Conservation (phyloP, 2,888 invertebrate species). For the Brenthis daphne region DNA sequence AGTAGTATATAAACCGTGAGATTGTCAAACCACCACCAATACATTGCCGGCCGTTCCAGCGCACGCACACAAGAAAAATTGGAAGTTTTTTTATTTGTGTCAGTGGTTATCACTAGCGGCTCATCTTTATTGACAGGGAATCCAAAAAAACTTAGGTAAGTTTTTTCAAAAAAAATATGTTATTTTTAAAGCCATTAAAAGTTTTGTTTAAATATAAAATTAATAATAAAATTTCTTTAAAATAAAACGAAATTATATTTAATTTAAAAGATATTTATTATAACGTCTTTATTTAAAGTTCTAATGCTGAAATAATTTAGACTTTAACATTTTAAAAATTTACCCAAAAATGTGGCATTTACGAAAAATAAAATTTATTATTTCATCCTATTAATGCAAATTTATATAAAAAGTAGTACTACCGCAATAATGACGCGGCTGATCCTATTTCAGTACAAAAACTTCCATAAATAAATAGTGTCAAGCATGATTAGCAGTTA, state of each 20-base stretch:
- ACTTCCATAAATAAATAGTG: conserved; percentile 23
- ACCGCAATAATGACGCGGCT: conserved; percentile 11
- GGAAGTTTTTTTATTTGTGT: conserved; percentile 58
- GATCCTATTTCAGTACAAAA: conserved; percentile 24
- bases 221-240: not conserved
- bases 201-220: not conserved
- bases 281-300: too few species aligned
- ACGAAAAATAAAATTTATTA: not conserved
- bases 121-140: conserved; percentile 57
- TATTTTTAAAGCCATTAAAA: too few species aligned
- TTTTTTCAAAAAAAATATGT: conserved; percentile 31
- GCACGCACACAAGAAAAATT: conserved; percentile 62
- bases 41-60: conserved; percentile 73
- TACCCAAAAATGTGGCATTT: too few species aligned
- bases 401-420: conserved; percentile 1
- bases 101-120: conserved; percentile 59
- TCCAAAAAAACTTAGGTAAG: conserved; percentile 65
- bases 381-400: conserved; percentile 2
- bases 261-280: too few species aligned
- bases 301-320: too few species aligned
- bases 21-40: conserved; percentile 71
- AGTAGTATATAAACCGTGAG: conserved; percentile 71
- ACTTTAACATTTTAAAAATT: too few species aligned
- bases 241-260: too few species aligned
- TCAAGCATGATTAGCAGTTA: conserved; percentile 32